Conservation (phyloP, 2,888 invertebrate genomes). For the Thera obeliscata region DNA sequence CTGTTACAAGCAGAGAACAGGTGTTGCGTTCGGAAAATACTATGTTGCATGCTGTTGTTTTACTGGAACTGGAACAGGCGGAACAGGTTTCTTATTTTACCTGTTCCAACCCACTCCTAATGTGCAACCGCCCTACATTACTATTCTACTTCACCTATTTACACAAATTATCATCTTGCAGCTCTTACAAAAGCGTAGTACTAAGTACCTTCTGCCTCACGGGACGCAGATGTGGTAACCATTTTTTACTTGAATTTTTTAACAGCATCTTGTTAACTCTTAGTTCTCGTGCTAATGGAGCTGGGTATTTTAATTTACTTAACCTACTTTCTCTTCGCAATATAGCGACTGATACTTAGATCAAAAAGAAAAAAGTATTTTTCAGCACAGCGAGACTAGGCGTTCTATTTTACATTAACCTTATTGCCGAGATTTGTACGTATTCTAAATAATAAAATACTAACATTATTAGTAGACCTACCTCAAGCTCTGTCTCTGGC, state of each 20-base stretch:
- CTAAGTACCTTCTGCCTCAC: conserved; percentile 12
- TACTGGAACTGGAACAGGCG: too few relatives aligned
- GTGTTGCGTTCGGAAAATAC: too few relatives aligned
- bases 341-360: conserved; percentile 4
- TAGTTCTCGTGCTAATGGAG: conserved; percentile 28
- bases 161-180: not conserved
- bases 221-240: conserved; percentile 30
- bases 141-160: not conserved
- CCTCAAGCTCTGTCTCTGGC: too few relatives aligned
- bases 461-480: too few relatives aligned
- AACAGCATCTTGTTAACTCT: conserved; percentile 31
- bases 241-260: conserved; percentile 41
- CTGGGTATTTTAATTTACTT: conserved; percentile 7
- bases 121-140: not conserved
- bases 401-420: too few relatives aligned
- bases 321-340: conserved; percentile 11
- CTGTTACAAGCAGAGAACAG: too few relatives aligned
- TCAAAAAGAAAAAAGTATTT: not conserved
- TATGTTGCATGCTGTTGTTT: too few relatives aligned
- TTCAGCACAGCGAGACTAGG: too few relatives aligned
- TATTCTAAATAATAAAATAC: too few relatives aligned
- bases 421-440: too few relatives aligned
- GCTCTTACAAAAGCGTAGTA: conserved; percentile 13
- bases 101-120: too few relatives aligned
- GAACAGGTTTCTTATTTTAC: too few relatives aligned